These are phyloP conservation scores for Coptodon bakossiorum DNA, from an alignment of 2,113 vertebrate species.

Conservation along the genomic window DNA sequence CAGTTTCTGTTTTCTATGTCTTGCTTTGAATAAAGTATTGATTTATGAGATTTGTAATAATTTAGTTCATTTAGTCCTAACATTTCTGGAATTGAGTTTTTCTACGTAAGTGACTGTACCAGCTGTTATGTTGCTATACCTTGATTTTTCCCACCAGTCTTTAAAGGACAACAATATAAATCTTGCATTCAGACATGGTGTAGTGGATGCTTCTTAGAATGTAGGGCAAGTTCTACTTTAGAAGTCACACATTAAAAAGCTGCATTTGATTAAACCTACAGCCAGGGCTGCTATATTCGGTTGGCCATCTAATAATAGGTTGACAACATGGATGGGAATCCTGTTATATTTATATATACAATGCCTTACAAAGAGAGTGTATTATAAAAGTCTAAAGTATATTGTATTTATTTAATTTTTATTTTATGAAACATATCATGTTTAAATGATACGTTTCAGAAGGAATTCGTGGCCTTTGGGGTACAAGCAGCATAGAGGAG, in stretches of 20 bases:
- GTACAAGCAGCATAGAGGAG: not conserved
- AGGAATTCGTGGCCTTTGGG: accelerated
- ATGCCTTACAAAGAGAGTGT: not conserved
- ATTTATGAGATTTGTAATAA: not conserved
- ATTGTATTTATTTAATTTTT: not conserved
- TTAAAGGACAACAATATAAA: not conserved
- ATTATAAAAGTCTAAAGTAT: not conserved
- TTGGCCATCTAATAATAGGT: accelerated
- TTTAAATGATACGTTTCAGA: accelerated
- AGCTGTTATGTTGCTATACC: not conserved
- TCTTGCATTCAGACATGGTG: not conserved
- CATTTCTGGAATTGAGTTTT: not conserved
- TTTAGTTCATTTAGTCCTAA: not conserved
- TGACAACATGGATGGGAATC: not conserved
- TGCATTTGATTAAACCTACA: not conserved
- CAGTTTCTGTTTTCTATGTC: not conserved
- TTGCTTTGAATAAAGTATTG: not conserved
- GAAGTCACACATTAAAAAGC: not conserved
- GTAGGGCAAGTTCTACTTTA: not conserved
- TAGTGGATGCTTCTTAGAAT: not conserved
- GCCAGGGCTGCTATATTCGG: not conserved
- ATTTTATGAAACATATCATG: not conserved
- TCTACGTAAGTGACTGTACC: not conserved
- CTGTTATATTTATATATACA: not conserved
- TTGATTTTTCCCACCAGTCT: not conserved